Percentiles rank a stretch among this genome's conserved stretches.
These are phyloP conservation scores for Cataglyphis rosenhaueri DNA, from an alignment of 2,888 invertebrate genomes.

Conservation along the genomic window DNA sequence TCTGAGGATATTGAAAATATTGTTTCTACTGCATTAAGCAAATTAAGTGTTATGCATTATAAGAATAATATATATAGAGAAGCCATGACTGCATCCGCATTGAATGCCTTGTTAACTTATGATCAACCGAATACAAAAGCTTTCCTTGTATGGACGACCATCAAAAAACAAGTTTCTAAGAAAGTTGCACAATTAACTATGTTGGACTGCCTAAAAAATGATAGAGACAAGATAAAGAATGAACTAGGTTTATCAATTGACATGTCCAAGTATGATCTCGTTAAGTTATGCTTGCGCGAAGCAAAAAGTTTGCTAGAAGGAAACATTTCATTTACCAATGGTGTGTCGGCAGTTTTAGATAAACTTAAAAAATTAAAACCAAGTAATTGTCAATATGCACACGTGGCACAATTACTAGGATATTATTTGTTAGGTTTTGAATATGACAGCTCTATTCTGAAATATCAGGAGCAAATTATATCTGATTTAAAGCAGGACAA, in stretches of 20 bases:
- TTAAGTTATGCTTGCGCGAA: conserved; percentile 77
- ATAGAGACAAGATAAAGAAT: conserved; percentile 63
- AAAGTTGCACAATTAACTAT: conserved; percentile 65
- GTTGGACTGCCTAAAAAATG: conserved; percentile 72
- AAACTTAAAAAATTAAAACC: conserved; percentile 73
- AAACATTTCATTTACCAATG: conserved; percentile 69
- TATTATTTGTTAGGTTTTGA: conserved; percentile 74
- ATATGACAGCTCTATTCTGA: conserved; percentile 57
- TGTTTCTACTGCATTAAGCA: conserved; percentile 67
- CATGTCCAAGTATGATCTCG: conserved; percentile 73
- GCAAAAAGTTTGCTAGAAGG: conserved; percentile 73
- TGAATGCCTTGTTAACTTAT: conserved; percentile 77
- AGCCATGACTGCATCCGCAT: conserved; percentile 77
- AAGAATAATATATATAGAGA: conserved; percentile 72
- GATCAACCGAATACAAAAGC: conserved; percentile 74
- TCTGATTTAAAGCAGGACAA: conserved; percentile 63
- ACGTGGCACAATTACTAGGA: conserved; percentile 76
- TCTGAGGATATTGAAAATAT: conserved; percentile 60
- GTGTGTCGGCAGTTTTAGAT: conserved; percentile 73
- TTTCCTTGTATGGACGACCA: conserved; percentile 78
- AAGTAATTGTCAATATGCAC: conserved; percentile 68
- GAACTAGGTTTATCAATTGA: conserved; percentile 74
- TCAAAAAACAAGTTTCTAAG: conserved; percentile 74
- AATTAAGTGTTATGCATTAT: conserved; percentile 72
- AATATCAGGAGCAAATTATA: conserved; percentile 69